Evolutionary conservation across 2,888 invertebrate genomes (phyloP), one percentile per base, ranked within the genome.

Genomic region (Cylindroiulus punctatus): DNA sequence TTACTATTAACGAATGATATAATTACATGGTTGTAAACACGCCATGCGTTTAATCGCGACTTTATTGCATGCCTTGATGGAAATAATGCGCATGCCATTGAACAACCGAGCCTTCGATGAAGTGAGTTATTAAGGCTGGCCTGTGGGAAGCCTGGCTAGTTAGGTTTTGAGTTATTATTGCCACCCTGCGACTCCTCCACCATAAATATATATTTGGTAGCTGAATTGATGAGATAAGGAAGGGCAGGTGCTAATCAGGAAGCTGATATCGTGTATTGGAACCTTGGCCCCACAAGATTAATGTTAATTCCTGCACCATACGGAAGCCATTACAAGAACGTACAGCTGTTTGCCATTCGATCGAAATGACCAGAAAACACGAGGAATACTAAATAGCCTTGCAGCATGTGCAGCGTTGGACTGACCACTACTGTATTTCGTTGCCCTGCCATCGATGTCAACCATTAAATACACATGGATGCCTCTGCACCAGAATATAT

Each of bases 221-320:
- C 57, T 57, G 57, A 57, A 57, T n/a, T n/a, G 57, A 57, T 57
- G 57, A 57, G 57, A 57, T 57, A 57, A 57, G 57, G 17, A 57
- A 57, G 40, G 40, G 81, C 81, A 81, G 81, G 81, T 81, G 81
- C 40, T 81, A 81, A 81, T 81, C 81, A 81, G 81, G 81, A 81
- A 81, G 26, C 40, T 81, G 81, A 81, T 81, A 81, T 81, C 30
- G 19, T 17, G 19, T 81, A 40, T 40, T 81, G 81, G 81, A 40
- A 81, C 40, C 40, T 81, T 32, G 32, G 81, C 40, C 26, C 30
- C 19, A 40, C 81, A 30, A 57, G 57, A 57, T 57, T 57, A 57
- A 57, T 57, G 81, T 26, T 81, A 81, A 81, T 81, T 81, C 81
- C 81, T 30, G 32, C 40, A 40, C 36, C 30, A 81, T 81, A 81